A percentile compares a stretch with the other conserved stretches of the same genome.
Conservation (phyloP, 2,888 invertebrate species). For the Latheticus oryzae region DNA sequence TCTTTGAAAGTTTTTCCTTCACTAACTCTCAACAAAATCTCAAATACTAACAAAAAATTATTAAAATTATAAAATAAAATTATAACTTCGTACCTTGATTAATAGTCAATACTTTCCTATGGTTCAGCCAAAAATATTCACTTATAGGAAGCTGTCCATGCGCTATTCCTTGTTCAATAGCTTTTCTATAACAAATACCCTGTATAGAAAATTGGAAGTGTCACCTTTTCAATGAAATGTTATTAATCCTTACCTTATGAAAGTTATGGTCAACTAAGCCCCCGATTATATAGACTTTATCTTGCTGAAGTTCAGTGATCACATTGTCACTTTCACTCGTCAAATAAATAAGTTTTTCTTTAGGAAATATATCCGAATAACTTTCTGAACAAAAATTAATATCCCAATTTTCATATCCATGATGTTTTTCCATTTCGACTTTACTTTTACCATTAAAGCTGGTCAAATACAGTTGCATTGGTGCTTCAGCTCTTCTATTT, state of each 20-base stretch:
- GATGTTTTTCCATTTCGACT: conserved; percentile 80
- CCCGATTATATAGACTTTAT: conserved; percentile 92
- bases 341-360: conserved; percentile 87
- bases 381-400: conserved; percentile 77
- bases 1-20: conserved; percentile 85
- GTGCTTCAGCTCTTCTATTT: conserved; percentile 83
- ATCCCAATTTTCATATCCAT: conserved; percentile 94
- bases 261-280: conserved; percentile 98
- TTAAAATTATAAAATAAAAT: conserved; percentile 15
- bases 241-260: conserved; percentile 76
- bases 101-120: conserved; percentile 92
- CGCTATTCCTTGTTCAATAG: conserved; percentile 78
- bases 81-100: conserved; percentile 83
- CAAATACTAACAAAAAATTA: conserved; percentile 81
- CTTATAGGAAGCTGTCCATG: conserved; percentile 91
- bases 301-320: conserved; percentile 78
- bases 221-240: too few species aligned
- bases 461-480: conserved; percentile 85
- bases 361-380: conserved; percentile 79
- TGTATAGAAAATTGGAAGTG: conserved; percentile 56
- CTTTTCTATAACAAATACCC: conserved; percentile 88
- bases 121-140: conserved; percentile 91
- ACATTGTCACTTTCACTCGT: conserved; percentile 94
- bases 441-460: conserved; percentile 82
- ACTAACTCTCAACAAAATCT: conserved; percentile 81